Base-by-base conservation (phyloP, 2,797 vertebrate species). In the Chelmon rostratus region DNA sequence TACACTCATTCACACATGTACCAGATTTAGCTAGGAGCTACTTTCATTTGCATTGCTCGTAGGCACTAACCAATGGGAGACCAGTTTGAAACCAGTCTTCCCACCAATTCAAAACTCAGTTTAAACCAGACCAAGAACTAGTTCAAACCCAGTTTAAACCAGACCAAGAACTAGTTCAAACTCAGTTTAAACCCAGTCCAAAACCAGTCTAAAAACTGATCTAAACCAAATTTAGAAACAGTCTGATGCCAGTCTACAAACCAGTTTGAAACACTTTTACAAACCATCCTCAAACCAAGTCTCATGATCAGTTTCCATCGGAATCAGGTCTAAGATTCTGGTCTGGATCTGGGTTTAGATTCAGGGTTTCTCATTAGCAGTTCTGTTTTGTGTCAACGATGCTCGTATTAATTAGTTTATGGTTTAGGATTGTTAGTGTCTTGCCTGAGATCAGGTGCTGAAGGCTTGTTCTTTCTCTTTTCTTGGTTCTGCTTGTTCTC, bases 401-500 rank as follows among this genome's bases (percentile, higher is more conserved):
- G 37, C n/a, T n/a, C n/a, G n/a, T n/a, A n/a, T n/a, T n/a, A n/a
- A n/a, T 31, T 31, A 4, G 28, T 3, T 31, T 31, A 31, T 31
- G 28, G 28, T 38, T 38, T 10, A 8, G 10, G 37, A 9, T 37
- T 37, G 37, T 7, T 37, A 9, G 37, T 37, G 8, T 11, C 40
- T 19, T 8, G 21, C 19, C 50, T 25, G 50, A 23, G 50, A 75
- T 75, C 91, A 91, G 95, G 79, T 95, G 91, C 87, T 95, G 87
- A 95, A 93, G 64, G 84, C 65, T 82, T 92, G 76, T 93, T 94
- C 66, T 92, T 93, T 95, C 85, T 92, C 67, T 92, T 86, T 85
- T 95, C 91, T 81, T 93, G 94, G 94, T 95, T 95, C 92, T 94
- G 91, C 91, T 95, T 96, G 96, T 90, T 94, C 93, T 90, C 89